phyloP scores from a whole-genome alignment of 2,797 vertebrate species.

The Eremophila alpestris region DNA sequence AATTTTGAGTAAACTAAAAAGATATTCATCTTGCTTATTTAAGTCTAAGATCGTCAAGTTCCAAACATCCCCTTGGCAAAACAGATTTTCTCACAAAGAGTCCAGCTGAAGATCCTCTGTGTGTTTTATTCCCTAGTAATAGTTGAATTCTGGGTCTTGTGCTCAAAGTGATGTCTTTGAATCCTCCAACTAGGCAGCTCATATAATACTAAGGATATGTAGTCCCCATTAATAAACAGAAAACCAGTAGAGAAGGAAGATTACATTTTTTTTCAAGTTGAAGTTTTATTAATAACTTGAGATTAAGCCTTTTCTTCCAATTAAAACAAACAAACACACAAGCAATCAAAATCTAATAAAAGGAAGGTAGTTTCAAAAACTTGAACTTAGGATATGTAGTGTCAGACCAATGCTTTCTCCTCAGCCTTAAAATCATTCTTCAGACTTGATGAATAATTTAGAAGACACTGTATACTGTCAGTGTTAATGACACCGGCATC shows the following conservation, averaged over 20 bases:
- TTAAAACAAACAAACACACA: neutral
- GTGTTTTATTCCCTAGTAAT: neutral
- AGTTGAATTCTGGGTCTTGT: neutral
- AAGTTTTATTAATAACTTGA: neutral
- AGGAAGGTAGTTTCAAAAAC: neutral
- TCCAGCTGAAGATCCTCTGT: neutral
- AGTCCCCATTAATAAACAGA: neutral
- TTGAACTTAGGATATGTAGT: neutral
- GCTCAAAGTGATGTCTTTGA: neutral
- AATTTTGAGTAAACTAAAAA: neutral
- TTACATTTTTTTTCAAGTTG: neutral
- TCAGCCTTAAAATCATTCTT: neutral
- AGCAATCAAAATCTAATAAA: neutral
- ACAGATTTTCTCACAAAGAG: neutral
- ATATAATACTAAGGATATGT: neutral
- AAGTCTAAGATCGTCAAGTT: neutral
- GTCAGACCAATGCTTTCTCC: neutral
- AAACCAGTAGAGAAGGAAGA: neutral
- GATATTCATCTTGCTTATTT: neutral
- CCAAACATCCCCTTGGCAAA: neutral
- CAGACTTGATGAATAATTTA: neutral
- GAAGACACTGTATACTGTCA: neutral
- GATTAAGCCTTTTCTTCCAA: neutral
- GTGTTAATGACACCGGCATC: neutral
- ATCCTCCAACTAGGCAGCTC: neutral